Evolutionary conservation across 2,113 vertebrate species (phyloP).

Genomic region (Triplophysa siluroides): DNA sequence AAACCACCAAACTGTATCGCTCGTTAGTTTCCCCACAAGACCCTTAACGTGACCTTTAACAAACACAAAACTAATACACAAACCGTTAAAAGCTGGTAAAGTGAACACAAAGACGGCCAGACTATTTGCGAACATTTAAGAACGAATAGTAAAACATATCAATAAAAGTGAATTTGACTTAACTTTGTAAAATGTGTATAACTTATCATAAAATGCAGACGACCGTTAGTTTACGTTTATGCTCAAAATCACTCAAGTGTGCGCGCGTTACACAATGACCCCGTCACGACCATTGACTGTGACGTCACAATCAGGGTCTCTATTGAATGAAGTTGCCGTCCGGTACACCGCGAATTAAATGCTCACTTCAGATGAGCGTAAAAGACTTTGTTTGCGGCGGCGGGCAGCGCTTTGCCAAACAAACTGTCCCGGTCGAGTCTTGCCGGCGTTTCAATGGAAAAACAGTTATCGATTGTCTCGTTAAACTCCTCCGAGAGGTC

Average conservation of each 20-base stretch:
- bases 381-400: not conserved
- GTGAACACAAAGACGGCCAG: not conserved
- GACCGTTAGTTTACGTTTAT: too few species aligned
- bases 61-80: too few species aligned
- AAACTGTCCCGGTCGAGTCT: not conserved
- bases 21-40: not conserved
- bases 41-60: not conserved
- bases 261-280: not conserved
- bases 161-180: not conserved
- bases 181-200: too few species aligned
- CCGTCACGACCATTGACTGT: constrained; percentile 22
- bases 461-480: constrained; percentile 4
- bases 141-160: not conserved
- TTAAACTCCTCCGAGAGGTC: constrained; percentile 47
- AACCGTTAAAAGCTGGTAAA: not conserved
- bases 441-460: not conserved
- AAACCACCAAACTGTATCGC: not conserved
- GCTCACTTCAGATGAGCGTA: not conserved
- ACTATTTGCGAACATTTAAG: not conserved
- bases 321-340: constrained; percentile 31
- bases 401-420: not conserved
- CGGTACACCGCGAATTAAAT: not conserved
- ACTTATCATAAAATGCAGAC: not conserved
- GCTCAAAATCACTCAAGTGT: not conserved
- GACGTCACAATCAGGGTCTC: constrained; percentile 44